These are phyloP conservation scores for Yasuhikotakia modesta DNA, from an alignment of 2,797 vertebrate genomes.

Conservation along the genomic window DNA sequence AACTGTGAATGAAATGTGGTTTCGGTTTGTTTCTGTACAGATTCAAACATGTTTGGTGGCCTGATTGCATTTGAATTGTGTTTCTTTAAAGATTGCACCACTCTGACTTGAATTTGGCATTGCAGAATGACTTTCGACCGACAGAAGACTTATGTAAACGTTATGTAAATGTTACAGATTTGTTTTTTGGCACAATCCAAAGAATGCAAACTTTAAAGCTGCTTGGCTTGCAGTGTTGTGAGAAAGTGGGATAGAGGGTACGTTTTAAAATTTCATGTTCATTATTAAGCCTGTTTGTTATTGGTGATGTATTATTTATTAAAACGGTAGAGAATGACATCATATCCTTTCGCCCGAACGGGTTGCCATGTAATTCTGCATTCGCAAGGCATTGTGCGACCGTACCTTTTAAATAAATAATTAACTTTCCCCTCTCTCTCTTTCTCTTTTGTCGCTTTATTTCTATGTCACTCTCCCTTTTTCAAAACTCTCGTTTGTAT, in stretches of 20 bases:
- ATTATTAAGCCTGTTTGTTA: neutral
- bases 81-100: neutral
- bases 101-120: too few relatives aligned
- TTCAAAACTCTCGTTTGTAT: conserved; percentile 13
- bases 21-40: conserved; percentile 28
- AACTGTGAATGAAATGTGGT: conserved; percentile 4
- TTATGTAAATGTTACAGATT: too few relatives aligned
- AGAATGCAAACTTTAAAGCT: neutral
- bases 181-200: neutral
- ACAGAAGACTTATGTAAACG: neutral
- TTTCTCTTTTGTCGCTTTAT: neutral
- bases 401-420: conserved; percentile 12
- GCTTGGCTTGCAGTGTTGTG: neutral
- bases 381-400: neutral
- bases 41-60: neutral
- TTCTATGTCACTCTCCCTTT: conserved; percentile 1
- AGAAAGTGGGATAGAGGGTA: neutral
- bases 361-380: neutral
- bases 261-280: neutral
- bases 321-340: neutral
- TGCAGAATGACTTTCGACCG: neutral
- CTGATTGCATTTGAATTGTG: too few relatives aligned
- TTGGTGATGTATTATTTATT: neutral
- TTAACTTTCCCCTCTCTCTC: neutral
- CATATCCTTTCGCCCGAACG: neutral